Evolutionary conservation across 1,140 invertebrate genomes (phyloP), one percentile per base, ranked within the genome.

Genomic region (Zaprionus gabonicus): DNA sequence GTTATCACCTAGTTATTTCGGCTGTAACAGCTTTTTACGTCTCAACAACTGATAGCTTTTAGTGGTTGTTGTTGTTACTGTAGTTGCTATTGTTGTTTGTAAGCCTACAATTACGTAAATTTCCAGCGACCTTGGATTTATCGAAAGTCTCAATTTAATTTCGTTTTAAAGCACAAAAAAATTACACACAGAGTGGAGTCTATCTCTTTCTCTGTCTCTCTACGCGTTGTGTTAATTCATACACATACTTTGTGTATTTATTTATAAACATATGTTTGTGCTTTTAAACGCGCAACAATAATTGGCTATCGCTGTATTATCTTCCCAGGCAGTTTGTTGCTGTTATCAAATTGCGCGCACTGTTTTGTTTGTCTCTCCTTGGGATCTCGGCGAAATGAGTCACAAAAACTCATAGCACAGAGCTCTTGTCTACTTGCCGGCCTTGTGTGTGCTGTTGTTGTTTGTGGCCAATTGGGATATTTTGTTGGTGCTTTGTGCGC

Each of bases 201-300:
- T 41, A 20, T 6, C 20, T 9, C 15, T 20, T 20, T 57, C 20
- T 5, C 17, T 9, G 1, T n/a, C 31, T 28, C 31, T 31, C 31
- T 25, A 49, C 58, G 3, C 51, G 23, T 72, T 77, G 63, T 77
- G 58, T 67, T 67, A 53, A 73, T 58, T 58, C 25, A 55, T 28
- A 15, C 25, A 28, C 53, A 56, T 63, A 46, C n/a, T 9, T 46
- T 46, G 31, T 46, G 7, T 46, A 56, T 66, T 56, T 72, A 49
- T 67, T 72, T 76, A 46, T 56, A 67, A 60, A 38, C 74, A 76
- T 72, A 72, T 76, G 74, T 76, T 76, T 71, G 69, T 66, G 27
- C 60, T 60, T 65, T 64, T 46, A 34, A 66, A 36, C 27, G 49
- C 34, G 46, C 46, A 6, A 36, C 23, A 57, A 46, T 38, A 58